Conservation (phyloP, 1,140 invertebrate species). For the Lasioglossum albipes region DNA sequence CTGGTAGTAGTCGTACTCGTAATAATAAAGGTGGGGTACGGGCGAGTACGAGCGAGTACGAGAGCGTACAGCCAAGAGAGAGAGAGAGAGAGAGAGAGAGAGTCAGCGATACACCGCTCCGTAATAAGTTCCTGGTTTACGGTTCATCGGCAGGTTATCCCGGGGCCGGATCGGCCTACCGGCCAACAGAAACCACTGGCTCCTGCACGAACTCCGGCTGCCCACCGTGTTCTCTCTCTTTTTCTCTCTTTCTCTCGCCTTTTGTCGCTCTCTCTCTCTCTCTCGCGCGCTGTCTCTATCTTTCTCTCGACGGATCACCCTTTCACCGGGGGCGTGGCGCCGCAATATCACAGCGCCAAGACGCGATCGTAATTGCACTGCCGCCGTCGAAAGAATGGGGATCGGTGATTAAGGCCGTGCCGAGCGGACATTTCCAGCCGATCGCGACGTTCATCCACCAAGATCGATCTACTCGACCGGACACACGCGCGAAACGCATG, state of each 20-base stretch:
- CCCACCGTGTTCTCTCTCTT: background rate
- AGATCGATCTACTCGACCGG: too few relatives aligned
- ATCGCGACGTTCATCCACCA: background rate
- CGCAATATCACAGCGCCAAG: constrained; percentile 50
- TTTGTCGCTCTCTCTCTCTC: background rate
- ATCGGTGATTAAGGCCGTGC: constrained; percentile 30
- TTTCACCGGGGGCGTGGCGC: constrained; percentile 75
- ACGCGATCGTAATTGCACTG: constrained; percentile 55
- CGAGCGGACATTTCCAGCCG: background rate
- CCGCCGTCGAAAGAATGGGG: constrained; percentile 45
- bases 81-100: too few relatives aligned
- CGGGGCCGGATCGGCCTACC: constrained; percentile 62
- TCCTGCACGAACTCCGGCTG: constrained; percentile 27
- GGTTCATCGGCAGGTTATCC: constrained; percentile 74
- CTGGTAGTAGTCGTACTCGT: constrained; percentile 51
- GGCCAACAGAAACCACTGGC: constrained; percentile 65
- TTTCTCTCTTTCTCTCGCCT: background rate
- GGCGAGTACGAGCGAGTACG: constrained; percentile 49
- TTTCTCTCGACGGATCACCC: constrained; percentile 54
- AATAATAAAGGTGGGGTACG: constrained; percentile 68
- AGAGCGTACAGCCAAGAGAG: too few relatives aligned
- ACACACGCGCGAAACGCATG: too few relatives aligned
- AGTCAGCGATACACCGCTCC: constrained; percentile 25
- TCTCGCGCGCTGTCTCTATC: background rate
- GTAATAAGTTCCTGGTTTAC: constrained; percentile 77